Evolutionary conservation across 2,888 invertebrate genomes (phyloP).

Genomic region (Chaetoderma sp.): DNA sequence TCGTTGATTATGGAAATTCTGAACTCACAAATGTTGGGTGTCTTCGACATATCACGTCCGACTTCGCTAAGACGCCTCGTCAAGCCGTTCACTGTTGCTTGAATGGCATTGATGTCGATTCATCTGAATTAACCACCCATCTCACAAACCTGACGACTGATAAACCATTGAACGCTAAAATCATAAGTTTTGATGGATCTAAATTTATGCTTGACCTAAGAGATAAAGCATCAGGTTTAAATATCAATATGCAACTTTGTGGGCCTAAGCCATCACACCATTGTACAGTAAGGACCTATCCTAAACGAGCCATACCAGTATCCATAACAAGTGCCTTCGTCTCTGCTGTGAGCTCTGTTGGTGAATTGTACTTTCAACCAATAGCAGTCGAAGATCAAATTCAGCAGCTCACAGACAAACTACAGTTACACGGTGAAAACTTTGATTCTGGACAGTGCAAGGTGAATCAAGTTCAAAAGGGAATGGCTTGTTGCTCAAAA

Average conservation of each 20-base stretch:
- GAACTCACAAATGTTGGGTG: constrained; percentile 43
- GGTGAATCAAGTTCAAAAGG: background rate
- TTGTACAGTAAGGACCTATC: too few species aligned
- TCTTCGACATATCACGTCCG: constrained; percentile 44
- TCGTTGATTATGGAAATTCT: constrained; percentile 65
- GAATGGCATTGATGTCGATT: constrained; percentile 28
- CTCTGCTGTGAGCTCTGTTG: too few species aligned
- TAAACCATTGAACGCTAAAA: constrained; percentile 39
- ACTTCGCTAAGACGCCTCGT: constrained; percentile 31
- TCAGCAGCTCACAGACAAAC: background rate
- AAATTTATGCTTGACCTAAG: constrained; percentile 36
- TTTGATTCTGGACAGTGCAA: background rate
- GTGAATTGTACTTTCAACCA: background rate
- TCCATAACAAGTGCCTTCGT: too few species aligned
- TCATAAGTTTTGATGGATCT: constrained; percentile 26
- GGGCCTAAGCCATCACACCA: too few species aligned
- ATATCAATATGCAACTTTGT: too few species aligned
- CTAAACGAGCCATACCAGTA: too few species aligned
- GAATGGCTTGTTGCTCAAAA: constrained; percentile 25
- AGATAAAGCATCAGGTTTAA: background rate
- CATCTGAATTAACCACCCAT: constrained; percentile 33
- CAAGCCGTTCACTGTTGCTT: constrained; percentile 2
- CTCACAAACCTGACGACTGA: constrained; percentile 43
- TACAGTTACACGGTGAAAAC: constrained; percentile 2
- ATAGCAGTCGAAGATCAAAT: background rate